Percentiles rank a stretch among this genome's conserved stretches.
Evolutionary conservation across 2,113 vertebrate genomes (phyloP).

Genomic region (Archilochus colubris): DNA sequence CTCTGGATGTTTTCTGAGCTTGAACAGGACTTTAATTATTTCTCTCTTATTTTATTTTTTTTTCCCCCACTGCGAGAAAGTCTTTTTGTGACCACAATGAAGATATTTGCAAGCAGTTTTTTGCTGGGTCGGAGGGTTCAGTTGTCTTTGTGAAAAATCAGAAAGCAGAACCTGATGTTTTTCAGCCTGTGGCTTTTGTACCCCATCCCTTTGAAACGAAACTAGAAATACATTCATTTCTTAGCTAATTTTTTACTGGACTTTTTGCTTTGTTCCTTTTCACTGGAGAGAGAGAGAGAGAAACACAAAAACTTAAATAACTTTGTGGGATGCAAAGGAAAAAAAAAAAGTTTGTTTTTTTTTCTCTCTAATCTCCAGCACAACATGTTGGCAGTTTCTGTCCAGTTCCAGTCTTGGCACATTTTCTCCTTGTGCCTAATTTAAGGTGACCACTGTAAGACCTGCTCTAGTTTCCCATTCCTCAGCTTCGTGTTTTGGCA

Average conservation of each 20-base stretch:
- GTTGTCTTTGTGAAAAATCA: background rate
- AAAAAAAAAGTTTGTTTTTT: background rate
- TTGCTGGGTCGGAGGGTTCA: background rate
- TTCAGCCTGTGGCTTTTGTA: background rate
- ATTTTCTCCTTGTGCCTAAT: slow-evolving; percentile 30
- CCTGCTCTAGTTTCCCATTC: slow-evolving; percentile 40
- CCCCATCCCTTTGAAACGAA: rapidly evolving
- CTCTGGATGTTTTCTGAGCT: background rate
- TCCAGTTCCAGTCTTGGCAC: slow-evolving; percentile 38
- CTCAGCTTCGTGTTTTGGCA: slow-evolving; percentile 41
- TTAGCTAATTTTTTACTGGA: background rate
- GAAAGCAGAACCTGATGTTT: background rate
- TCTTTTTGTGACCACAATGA: background rate
- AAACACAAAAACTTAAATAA: background rate
- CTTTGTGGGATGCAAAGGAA: background rate
- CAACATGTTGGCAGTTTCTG: background rate
- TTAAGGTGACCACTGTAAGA: slow-evolving; percentile 51
- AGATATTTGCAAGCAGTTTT: background rate
- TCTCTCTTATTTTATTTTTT: no score
- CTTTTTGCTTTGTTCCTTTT: background rate
- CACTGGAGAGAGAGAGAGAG: background rate
- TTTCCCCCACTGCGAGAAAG: rapidly evolving
- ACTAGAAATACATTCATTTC: background rate
- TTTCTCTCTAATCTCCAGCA: slow-evolving; percentile 32
- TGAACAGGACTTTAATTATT: background rate